Base-by-base conservation (phyloP, 2,888 invertebrate genomes). In the Abscondita cerata region DNA sequence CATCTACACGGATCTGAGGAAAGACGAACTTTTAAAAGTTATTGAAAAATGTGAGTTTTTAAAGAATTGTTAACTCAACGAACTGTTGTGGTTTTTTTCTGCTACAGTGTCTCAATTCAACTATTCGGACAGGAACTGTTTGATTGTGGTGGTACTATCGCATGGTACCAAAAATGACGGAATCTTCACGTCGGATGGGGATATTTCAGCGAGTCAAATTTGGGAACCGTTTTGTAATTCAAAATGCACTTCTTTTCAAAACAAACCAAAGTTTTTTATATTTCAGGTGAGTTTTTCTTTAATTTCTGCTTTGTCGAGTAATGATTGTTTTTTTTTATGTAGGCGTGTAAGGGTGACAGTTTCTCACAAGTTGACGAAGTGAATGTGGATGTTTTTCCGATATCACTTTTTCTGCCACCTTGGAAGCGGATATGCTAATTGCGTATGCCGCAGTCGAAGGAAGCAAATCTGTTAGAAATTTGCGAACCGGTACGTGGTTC, bases 401-500 rank as follows among this genome's bases (percentile, higher is more conserved):
- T 4, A 18, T 1, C 5, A 44, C 44, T 5, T 53, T 12, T 20
- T 9, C 8, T 11, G 41, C 41, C 2, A 40, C 53, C 4, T 20
- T 53, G 41, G 53, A 53, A 53, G 8, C 41, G 12, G 41, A 53
- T 40, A 40, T 53, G 12, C 41, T 53, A 4, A 20, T 53, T 25
- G 40, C 53, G 6, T 53, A 19, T n/a, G 20, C 41, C 1, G 19
- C 53, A 1, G 53, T 53, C 2, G 53, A 53, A 20, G 53, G 53
- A 11, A 41, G 25, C 12, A 15, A n/a, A 9, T 59, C 62, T 9
- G 53, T 46, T 33, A 38, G 68, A 8, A 8, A 58, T 20, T 16
- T 19, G 1, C n/a, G 41, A 1, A 67, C 65, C 1, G 79, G 80
- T 1, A 70, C 75, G 1, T 79, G 79, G 79, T 76, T 78, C 50